Evolutionary conservation across 2,888 invertebrate genomes (phyloP), one percentile per base, ranked within the genome.

Genomic region (Rhaphigaster nebulosa): DNA sequence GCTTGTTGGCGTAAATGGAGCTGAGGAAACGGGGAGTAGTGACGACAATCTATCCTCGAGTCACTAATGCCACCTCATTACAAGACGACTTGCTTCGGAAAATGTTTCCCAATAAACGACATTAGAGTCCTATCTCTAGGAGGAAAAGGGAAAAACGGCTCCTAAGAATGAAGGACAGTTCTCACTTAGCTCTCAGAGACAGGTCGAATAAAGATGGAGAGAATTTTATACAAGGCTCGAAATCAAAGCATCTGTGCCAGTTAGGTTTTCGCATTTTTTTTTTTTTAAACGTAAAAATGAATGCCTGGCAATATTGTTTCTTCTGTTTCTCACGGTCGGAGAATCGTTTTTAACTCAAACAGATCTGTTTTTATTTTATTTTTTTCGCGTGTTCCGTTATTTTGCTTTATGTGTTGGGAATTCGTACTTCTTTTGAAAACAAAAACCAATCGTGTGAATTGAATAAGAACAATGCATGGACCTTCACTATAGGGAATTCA

Each of bases 91-190:
- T n/a, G 70, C 45, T 50, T n/a, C 45, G 1, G n/a, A 45, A 50
- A 84, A 84, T 38, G 45, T 84, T 84, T 84, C 84, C 84, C 45
- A 41, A 84, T 41, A 41, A 84, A n/a, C 23, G 45, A 45, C 84
- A 84, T 84, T 45, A 84, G n/a, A n/a, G 84, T n/a, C 70, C 45
- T 84, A 84, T 84, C 84, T 84, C 13, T n/a, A 45, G 13, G 45
- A 84, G n/a, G 18, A 84, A 84, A 84, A 84, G n/a, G 84, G 84
- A 84, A 45, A 80, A 76, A 84, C n/a, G 45, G 45, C 80, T n/a
- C 26, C 41, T 41, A 80, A 80, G 45, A 80, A 80, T 80, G 84
- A 84, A 84, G 84, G 84, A 50, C n/a, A 50, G n/a, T 50, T n/a
- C 45, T 84, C 26, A 80, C 80, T 41, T 23, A 26, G 41, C 41